Base-by-base conservation (phyloP, 1,140 invertebrate genomes). In the Panonychus citri region DNA sequence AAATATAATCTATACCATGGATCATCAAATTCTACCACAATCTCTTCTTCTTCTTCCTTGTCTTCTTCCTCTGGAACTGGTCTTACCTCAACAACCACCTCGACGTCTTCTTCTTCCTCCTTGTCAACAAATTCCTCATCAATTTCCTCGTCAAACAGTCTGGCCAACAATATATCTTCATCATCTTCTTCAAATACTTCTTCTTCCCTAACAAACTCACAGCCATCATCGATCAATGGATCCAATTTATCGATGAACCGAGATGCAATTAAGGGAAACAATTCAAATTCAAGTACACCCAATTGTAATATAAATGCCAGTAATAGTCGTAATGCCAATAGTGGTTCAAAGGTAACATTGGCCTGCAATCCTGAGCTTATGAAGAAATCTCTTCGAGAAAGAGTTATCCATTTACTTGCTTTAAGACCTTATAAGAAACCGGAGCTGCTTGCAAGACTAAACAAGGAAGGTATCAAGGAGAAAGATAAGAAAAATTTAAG, bases 1-100 rank as follows among this genome's bases (percentile, higher is more conserved):
- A 34, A 34, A 34, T 34, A 34, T 34, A 34, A 34, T 34, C 12
- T 34, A 34, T 34, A 34, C 30, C 30, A 34, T 34, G 30, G 30
- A 34, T 34, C 43, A 15, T n/a, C 43, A 21, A n/a, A 10, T 46
- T 24, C 43, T 17, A 43, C 42, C 19, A 43, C 91, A 15, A 90
- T 86, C 63, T 94, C 87, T 66, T 90, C 83, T 68, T 97, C 97
- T 69, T 98, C 93, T 66, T 85, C 84, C 50, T 83, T 80, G 69
- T 88, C 97, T 67, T 97, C 90, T 67, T 97, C 90, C 67, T 98
- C 94, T 46, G 17, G n/a, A 21, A 43, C 7, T 43, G 42, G 17
- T 43, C 17, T 19, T 46, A 21, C 43, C n/a, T 46, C 43, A 7
- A 21, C 2, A n/a, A 21, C 43, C n/a, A 21, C 43, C 21, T 46